Evolutionary conservation across 2,113 vertebrate species (phyloP).

Genomic region (Perca schrenkii): DNA sequence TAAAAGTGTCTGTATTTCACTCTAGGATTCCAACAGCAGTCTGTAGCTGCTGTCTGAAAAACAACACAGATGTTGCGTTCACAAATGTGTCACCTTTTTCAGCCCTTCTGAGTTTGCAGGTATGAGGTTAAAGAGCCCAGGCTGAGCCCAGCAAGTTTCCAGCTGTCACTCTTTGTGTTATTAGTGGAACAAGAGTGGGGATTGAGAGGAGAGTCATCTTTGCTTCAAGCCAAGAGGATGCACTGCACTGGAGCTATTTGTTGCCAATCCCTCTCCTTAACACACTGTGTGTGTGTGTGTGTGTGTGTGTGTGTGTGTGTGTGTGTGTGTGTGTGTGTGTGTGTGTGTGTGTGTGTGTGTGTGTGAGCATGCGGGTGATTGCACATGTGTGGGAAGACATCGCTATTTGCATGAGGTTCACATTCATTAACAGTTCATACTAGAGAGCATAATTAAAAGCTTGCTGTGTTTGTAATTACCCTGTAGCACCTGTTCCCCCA

Average conservation of each 20-base stretch:
- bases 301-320: neutral
- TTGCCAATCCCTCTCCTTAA: conserved; percentile 41
- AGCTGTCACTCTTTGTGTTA: conserved; percentile 43
- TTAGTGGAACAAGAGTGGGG: conserved; percentile 12
- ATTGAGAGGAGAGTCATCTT: conserved; percentile 27
- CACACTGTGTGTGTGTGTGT: neutral
- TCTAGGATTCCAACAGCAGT: too few species aligned
- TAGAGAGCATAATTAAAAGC: conserved; percentile 82
- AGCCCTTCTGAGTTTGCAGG: too few species aligned
- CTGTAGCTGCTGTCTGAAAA: too few species aligned
- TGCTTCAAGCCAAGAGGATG: conserved; percentile 25
- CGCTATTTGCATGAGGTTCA: conserved; percentile 70
- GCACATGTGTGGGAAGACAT: conserved; percentile 46
- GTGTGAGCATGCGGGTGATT: neutral
- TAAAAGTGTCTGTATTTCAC: too few species aligned
- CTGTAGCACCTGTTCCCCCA: conserved; percentile 75
- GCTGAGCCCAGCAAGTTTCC: conserved; percentile 38
- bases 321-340: neutral
- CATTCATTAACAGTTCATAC: conserved; percentile 81
- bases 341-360: neutral
- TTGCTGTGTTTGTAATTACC: conserved; percentile 82
- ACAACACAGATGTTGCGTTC: too few species aligned
- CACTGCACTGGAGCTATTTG: conserved; percentile 9
- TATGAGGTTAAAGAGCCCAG: conserved; percentile 15
- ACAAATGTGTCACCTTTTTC: too few species aligned